Base-by-base conservation (phyloP, 35 echinoderm and acorn worm genomes). In the Heliocidaris tuberculata region DNA sequence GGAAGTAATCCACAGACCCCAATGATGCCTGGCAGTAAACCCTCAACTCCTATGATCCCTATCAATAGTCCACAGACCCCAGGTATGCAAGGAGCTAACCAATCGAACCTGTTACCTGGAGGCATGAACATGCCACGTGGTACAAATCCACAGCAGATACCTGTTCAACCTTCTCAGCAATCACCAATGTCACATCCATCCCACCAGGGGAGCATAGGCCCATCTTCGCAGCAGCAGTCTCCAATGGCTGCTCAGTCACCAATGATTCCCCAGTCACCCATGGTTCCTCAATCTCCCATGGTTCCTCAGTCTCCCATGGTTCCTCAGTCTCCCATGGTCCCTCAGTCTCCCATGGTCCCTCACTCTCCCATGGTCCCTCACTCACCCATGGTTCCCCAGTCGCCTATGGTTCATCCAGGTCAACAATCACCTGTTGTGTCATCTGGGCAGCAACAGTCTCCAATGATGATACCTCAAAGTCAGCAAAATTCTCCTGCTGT, bases 261-360 rank as follows among this genome's bases (percentile, higher is more conserved):
- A 70, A 95, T 95, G 91, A 85, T 96, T 47, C 30, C 48, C 85
- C 95, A 90, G 85, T 96, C 97, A 86, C 96, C 97, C 11, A 96
- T 98, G 96, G 85, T 96, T 13, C 92, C 90, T 5, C 95, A 96
- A 54, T 96, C 97, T 85, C 96, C 96, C 13, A 93, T 96, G 93
- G 86, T 95, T 59, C 59, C 85, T 17, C 96, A 95, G 31, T 95
- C 95, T 21, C 96, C 96, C 11, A 86, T 96, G 70, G 86, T 94
- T 59, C 65, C 65, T 24, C 95, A 96, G 56, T 93, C 96, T 35
- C 94, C 95, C 30, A 95, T 98, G 97, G 94, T 95, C 11, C 86
- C 92, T 47, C 86, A 93, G 54, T 95, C 94, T 21, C 85, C 94
- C 29, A 95, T 95, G 91, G 92, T 96, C 19, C 32, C 85, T 88